phyloP scores from a whole-genome alignment of 2,113 vertebrate genomes.

The Jacana jacana region DNA sequence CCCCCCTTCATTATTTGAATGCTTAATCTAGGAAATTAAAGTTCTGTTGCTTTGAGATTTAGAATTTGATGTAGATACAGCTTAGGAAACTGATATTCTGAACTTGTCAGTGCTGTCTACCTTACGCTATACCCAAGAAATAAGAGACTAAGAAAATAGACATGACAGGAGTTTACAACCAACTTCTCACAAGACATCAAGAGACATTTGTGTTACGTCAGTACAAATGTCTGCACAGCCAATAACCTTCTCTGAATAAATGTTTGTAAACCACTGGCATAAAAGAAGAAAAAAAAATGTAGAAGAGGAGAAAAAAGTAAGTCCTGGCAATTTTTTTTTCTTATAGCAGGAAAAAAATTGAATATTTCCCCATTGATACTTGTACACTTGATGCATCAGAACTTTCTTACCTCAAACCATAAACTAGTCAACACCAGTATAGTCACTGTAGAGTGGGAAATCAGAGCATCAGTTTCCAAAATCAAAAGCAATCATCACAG shows the following conservation, averaged over 20 bases:
- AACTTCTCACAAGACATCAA: background rate
- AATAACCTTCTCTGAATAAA: conserved; percentile 15
- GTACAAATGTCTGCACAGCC: background rate
- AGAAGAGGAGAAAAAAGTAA: background rate
- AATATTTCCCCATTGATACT: background rate
- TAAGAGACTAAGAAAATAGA: conserved; percentile 11
- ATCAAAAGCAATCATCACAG: background rate
- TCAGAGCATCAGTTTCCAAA: background rate
- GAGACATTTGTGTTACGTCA: background rate
- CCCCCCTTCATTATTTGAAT: background rate
- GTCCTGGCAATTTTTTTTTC: background rate
- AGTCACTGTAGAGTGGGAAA: background rate
- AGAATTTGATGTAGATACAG: background rate
- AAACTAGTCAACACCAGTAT: background rate
- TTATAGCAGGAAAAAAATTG: background rate
- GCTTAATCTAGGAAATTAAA: background rate
- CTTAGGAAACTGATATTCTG: background rate
- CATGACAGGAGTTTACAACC: background rate
- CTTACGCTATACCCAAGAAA: background rate
- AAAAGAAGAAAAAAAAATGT: background rate
- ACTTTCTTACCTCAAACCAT: background rate
- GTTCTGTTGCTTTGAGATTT: background rate
- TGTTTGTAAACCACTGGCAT: background rate
- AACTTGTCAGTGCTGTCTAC: background rate
- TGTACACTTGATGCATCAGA: background rate